phyloP scores from a whole-genome alignment of 1,140 invertebrate species.

The Ooceraea biroi region DNA sequence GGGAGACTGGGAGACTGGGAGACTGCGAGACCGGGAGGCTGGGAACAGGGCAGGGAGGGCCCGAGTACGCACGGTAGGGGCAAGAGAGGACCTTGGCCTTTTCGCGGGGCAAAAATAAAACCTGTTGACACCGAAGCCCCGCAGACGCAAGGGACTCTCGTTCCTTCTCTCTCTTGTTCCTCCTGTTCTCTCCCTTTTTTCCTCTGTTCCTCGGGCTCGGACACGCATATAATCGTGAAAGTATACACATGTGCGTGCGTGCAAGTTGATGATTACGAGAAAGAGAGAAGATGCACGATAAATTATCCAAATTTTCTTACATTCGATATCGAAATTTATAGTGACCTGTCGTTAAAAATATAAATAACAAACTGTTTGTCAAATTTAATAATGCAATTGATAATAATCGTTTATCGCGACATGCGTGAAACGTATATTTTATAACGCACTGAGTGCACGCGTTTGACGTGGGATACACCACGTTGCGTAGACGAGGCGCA shows the following conservation, averaged over 20 bases:
- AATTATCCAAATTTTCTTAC: neutral
- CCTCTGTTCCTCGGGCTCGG: conserved; percentile 13
- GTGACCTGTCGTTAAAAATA: neutral
- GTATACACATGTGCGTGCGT: conserved; percentile 9
- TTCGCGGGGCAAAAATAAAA: conserved; percentile 79
- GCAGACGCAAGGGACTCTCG: conserved; percentile 71
- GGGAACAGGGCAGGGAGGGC: conserved; percentile 47
- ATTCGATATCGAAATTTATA: neutral
- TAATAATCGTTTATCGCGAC: neutral
- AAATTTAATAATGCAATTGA: neutral
- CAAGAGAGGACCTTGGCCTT: conserved; percentile 78
- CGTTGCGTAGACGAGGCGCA: conserved; percentile 67
- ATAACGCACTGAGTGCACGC: neutral
- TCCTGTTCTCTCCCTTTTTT: neutral
- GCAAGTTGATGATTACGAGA: conserved; percentile 11
- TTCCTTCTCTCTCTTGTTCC: conserved; percentile 17
- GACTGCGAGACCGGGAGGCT: conserved; percentile 40
- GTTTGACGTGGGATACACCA: conserved; percentile 10
- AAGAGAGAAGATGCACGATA: neutral
- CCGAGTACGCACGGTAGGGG: conserved; percentile 70
- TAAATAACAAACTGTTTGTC: neutral
- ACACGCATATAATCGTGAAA: conserved; percentile 27
- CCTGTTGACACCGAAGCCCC: conserved; percentile 78
- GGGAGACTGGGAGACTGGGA: conserved; percentile 21
- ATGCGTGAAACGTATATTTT: neutral